Base-by-base conservation (phyloP, 1,140 invertebrate genomes). In the Drosophila setifemur region DNA sequence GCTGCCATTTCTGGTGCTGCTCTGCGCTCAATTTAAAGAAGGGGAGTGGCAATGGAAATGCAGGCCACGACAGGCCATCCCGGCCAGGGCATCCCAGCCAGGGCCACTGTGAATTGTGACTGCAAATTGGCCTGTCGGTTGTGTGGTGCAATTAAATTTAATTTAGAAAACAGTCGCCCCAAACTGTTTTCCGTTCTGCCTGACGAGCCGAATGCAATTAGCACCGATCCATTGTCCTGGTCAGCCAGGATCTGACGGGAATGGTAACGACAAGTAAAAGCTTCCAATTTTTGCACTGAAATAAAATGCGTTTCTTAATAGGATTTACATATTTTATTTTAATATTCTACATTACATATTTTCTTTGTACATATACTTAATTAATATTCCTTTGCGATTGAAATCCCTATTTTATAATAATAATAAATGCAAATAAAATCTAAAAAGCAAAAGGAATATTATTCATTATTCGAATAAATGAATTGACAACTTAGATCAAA, bases 71-170 rank as follows among this genome's bases (percentile, higher is more conserved):
- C n/a, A n/a, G 14, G 54, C 0, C 16, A 31, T 12, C 18, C 11
- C 28, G 52, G 44, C 26, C 23, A 11, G 19, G 47, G 21, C 19
- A 16, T 19, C 21, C 29, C 33, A 57, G 58, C 60, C 57, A 64
- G 39, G 18, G 21, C 40, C 61, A 35, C 25, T 42, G 58, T 35
- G 63, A 66, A 28, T 67, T 39, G 63, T 39, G 55, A 44, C 52
- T 55, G 73, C 55, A 83, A 82, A 77, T 82, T 82, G 78, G 47
- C 48, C 52, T 60, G 60, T 45, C 53, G 69, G 57, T 64, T 68
- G 63, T 82, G 63, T 18, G 49, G 40, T 16, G 73, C 78, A 83
- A 83, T 83, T 83, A 83, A 83, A 83, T 83, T 83, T 83, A 72
- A 83, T 77, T 83, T 83, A 21, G 75, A 73, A 73, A 58, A 70